phyloP scores from a whole-genome alignment of 2,113 vertebrate species.

The Pedionomus torquatus region DNA sequence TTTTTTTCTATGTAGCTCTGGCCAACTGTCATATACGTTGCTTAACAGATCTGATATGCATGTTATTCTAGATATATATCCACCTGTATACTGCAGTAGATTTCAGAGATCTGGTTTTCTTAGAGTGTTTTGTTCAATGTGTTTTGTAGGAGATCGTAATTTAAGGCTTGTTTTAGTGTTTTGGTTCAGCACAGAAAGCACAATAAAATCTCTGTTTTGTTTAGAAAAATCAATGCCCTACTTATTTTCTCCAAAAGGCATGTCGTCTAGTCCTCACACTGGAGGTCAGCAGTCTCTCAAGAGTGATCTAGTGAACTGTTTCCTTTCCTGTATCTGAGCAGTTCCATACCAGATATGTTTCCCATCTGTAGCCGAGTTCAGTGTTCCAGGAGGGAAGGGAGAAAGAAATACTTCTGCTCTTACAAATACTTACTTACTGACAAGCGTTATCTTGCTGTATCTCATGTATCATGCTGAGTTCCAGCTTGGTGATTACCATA shows the following conservation, averaged over 20 bases:
- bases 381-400: not conserved
- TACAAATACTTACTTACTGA: not conserved
- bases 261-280: not conserved
- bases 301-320: not conserved
- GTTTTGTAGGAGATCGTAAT: not conserved
- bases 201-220: not conserved
- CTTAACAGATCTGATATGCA: not conserved
- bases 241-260: not conserved
- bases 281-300: not conserved
- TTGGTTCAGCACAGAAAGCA: not conserved
- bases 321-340: not conserved
- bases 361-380: not conserved
- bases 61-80: rapidly evolving
- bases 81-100: not conserved
- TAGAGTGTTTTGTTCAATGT: not conserved
- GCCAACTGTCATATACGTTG: not conserved
- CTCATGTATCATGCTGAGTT: not conserved
- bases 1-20: not conserved
- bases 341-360: rapidly evolving
- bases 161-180: not conserved
- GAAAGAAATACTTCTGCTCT: not conserved
- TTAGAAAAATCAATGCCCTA: not conserved
- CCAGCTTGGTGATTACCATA: not conserved
- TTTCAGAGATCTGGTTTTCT: too few relatives aligned
- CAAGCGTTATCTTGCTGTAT: not conserved